These are phyloP conservation scores for Acyrthosiphon pisum DNA, from an alignment of 1,140 invertebrate species.

Conservation along the genomic window DNA sequence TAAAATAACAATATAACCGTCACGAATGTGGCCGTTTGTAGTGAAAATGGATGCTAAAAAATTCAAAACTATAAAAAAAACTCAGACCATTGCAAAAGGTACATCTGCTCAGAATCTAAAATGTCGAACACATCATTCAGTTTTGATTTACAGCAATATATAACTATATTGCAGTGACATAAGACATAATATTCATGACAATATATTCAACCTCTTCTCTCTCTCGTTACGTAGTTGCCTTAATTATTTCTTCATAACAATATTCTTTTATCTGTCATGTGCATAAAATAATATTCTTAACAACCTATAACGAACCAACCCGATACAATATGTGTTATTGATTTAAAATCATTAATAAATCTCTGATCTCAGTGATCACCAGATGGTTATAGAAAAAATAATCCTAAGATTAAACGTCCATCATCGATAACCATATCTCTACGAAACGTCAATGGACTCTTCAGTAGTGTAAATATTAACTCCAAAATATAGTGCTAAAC, in stretches of 20 bases:
- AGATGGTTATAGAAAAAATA: not conserved
- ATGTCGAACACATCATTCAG: not conserved
- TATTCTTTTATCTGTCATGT: not conserved
- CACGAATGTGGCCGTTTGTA: not conserved
- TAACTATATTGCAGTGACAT: not conserved
- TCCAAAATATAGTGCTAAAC: not conserved
- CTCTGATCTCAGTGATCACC: not conserved
- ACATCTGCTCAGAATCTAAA: not conserved
- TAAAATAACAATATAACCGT: not conserved
- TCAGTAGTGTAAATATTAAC: not conserved
- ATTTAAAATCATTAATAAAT: not conserved
- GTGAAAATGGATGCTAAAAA: not conserved
- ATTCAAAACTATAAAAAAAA: not conserved
- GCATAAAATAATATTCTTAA: too few relatives aligned
- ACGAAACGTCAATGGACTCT: not conserved
- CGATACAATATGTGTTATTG: not conserved
- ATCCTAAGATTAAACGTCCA: too few relatives aligned
- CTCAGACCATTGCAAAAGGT: not conserved
- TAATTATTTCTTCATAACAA: not conserved
- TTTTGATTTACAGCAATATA: not conserved
- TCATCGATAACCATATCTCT: too few relatives aligned
- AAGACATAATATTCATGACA: too few relatives aligned
- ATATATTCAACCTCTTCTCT: not conserved
- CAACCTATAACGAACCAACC: not conserved
- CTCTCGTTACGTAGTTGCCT: not conserved